Evolutionary conservation across 2,113 vertebrate genomes (phyloP).

Genomic region (Polypterus bichir): DNA sequence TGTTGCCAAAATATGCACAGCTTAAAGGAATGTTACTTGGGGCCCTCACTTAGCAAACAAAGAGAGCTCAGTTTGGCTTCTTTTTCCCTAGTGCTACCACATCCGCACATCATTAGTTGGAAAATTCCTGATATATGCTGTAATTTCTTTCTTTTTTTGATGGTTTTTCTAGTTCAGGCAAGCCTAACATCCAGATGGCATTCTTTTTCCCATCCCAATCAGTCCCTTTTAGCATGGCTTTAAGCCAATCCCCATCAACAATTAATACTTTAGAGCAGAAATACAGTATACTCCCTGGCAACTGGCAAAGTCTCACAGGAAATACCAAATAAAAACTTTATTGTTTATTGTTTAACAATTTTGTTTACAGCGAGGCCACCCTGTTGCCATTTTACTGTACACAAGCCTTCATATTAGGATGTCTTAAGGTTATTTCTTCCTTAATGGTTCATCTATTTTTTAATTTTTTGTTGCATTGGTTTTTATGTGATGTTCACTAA

Average conservation of each 20-base stretch:
- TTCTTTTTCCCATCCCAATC: constrained; percentile 42
- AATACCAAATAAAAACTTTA: constrained; percentile 73
- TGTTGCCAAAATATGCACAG: constrained; percentile 95
- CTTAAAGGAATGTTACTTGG: constrained; percentile 93
- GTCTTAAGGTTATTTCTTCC: too few relatives aligned
- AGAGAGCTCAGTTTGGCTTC: constrained; percentile 96
- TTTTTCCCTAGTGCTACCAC: constrained; percentile 86
- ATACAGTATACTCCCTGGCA: constrained; percentile 57
- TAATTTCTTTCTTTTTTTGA: constrained; percentile 73
- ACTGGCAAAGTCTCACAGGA: constrained; percentile 61
- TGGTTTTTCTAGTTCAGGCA: constrained; percentile 58
- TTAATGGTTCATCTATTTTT: too few relatives aligned
- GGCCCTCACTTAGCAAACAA: constrained; percentile 91
- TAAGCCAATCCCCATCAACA: constrained; percentile 62
- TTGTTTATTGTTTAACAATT: constrained; percentile 64
- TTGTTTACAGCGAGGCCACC: constrained; percentile 60
- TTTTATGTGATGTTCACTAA: constrained; percentile 31
- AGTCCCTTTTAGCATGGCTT: constrained; percentile 55
- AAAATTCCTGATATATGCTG: constrained; percentile 99
- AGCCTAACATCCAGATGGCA: constrained; percentile 86
- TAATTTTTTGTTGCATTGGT: too few relatives aligned
- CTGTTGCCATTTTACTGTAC: constrained; percentile 49
- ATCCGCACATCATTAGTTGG: constrained; percentile 98
- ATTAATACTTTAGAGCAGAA: constrained; percentile 63
- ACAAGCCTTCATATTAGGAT: constrained; percentile 31